Conservation (phyloP, 2,113 vertebrate species). For the Spea bombifrons region DNA sequence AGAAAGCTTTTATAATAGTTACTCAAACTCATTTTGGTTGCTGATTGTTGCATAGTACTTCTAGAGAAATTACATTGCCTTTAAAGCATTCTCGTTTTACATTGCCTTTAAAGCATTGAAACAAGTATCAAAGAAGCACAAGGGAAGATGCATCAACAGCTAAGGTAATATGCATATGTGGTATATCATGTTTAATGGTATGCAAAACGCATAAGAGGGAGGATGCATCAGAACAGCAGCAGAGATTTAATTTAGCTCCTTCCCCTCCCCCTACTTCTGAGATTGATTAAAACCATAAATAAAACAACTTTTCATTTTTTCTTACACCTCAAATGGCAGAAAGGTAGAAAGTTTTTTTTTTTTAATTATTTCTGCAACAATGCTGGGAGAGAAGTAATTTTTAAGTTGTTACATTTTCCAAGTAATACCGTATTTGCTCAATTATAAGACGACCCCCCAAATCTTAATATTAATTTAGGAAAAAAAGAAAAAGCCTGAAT, state of each 20-base stretch:
- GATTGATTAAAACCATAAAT: conserved; percentile 35
- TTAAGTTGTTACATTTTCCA: neutral
- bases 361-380: neutral
- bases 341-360: neutral
- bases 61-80: neutral
- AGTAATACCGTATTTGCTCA: no score
- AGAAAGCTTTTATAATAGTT: no score
- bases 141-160: neutral
- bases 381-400: neutral
- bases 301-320: conserved; percentile 7
- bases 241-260: conserved; percentile 17
- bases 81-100: neutral
- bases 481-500: no score
- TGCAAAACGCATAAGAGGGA: conserved; percentile 28
- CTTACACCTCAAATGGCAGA: neutral
- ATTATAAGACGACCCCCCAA: no score
- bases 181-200: conserved; percentile 29
- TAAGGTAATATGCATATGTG: conserved; percentile 33
- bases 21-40: no score
- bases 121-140: conserved; percentile 5
- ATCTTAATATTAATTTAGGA: no score
- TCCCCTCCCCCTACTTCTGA: conserved; percentile 1
- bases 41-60: no score
- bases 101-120: conserved; percentile 2
- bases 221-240: neutral